Conservation (phyloP, 2,888 invertebrate species). For the Diarsia mendica region DNA sequence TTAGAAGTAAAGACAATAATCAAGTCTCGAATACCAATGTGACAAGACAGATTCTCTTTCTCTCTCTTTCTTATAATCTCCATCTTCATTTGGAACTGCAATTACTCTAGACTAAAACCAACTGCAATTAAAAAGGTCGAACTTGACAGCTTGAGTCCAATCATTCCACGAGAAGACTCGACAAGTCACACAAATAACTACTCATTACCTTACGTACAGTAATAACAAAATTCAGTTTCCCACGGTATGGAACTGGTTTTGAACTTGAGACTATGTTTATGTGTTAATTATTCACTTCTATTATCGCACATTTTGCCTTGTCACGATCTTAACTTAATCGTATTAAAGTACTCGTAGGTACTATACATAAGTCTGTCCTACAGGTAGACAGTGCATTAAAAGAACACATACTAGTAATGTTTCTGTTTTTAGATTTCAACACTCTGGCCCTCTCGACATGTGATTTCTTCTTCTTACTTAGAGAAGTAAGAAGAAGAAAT, state of each 20-base stretch:
- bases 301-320: constrained; percentile 69
- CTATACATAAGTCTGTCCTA: not conserved
- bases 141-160: constrained; percentile 28
- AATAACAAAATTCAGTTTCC: constrained; percentile 64
- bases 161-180: constrained; percentile 19
- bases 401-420: not conserved
- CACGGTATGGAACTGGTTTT: constrained; percentile 73
- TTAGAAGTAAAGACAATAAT: no score
- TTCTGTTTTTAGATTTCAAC: not conserved
- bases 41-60: no score
- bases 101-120: no score
- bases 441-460: not conserved
- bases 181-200: constrained; percentile 28
- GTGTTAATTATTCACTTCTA: constrained; percentile 72
- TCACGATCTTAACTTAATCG: constrained; percentile 68
- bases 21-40: not conserved
- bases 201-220: constrained; percentile 48
- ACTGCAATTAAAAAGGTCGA: constrained; percentile 16
- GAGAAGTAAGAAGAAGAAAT: no score
- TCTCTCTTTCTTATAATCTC: no score
- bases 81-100: no score
- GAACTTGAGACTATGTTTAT: constrained; percentile 73
- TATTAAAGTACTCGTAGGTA: constrained; percentile 37
- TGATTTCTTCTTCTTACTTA: not conserved
- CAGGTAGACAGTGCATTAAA: not conserved